Percentiles rank a stretch among this genome's conserved stretches.
phyloP scores from a whole-genome alignment of 2,113 vertebrate species.

The Coreoperca whiteheadi region DNA sequence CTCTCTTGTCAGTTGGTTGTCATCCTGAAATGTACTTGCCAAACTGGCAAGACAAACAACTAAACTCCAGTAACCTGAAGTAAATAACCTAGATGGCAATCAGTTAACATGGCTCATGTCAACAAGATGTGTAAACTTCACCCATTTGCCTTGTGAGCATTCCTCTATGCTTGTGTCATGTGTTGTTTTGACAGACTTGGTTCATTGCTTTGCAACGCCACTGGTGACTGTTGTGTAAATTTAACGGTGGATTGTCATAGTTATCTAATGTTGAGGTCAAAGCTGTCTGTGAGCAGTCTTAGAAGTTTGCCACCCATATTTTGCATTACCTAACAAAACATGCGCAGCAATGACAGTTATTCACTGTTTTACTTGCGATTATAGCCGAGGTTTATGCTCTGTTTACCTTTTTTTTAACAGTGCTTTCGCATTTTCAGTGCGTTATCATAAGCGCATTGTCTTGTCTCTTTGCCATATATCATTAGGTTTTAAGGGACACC shows the following conservation, averaged over 20 bases:
- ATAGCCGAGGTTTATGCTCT: not conserved
- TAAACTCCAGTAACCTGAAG: not conserved
- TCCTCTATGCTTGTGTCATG: not conserved
- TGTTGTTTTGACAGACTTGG: not conserved
- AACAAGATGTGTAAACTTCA: not conserved
- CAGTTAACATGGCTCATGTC: not conserved
- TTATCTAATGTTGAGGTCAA: not conserved
- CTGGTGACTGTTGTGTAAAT: not conserved
- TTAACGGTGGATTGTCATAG: not conserved
- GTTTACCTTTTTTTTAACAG: not conserved
- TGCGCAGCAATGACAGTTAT: not conserved
- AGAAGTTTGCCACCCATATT: not conserved
- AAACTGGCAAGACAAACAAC: not conserved
- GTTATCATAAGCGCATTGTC: not conserved
- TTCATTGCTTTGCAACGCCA: not conserved
- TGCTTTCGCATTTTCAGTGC: not conserved
- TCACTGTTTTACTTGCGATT: not conserved
- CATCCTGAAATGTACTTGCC: not conserved
- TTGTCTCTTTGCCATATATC: not conserved
- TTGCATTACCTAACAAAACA: not conserved
- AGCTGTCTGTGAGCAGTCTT: not conserved
- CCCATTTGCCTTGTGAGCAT: not conserved
- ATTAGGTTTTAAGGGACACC: too few species aligned
- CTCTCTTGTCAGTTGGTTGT: not conserved
- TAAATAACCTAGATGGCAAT: not conserved